phyloP scores from a whole-genome alignment of 2,797 vertebrate species.

The Gobionotothen gibberifrons region DNA sequence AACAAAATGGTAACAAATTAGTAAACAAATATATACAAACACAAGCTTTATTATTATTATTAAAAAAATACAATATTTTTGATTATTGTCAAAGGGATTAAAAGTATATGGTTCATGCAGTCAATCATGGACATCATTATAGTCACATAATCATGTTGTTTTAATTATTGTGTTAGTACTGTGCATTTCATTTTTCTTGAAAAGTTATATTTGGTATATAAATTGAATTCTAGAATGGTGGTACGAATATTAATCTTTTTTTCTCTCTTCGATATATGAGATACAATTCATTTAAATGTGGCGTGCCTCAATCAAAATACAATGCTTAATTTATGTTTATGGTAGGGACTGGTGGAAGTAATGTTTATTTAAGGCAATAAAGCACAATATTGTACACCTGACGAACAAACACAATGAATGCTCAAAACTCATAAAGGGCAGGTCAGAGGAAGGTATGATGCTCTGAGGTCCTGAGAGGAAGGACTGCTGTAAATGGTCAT shows the following conservation, averaged over 20 bases:
- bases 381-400: background rate
- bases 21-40: background rate
- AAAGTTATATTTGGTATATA: background rate
- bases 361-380: background rate
- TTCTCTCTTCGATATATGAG: background rate
- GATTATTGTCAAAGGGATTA: background rate
- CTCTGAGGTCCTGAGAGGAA: slow-evolving; percentile 25
- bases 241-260: background rate
- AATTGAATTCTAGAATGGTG: background rate
- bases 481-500: slow-evolving; percentile 44
- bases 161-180: background rate
- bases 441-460: slow-evolving; percentile 21
- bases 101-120: background rate
- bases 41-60: too few relatives aligned
- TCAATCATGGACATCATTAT: background rate
- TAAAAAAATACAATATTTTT: too few relatives aligned
- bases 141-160: background rate
- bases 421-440: slow-evolving; percentile 1
- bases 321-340: background rate
- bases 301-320: background rate
- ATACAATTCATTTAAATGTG: background rate
- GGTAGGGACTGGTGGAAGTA: background rate
- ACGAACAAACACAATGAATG: background rate
- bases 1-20: background rate
- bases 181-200: background rate